Base-by-base conservation (phyloP, 2,797 vertebrate species). In the Ctenopoma kingsleyae region DNA sequence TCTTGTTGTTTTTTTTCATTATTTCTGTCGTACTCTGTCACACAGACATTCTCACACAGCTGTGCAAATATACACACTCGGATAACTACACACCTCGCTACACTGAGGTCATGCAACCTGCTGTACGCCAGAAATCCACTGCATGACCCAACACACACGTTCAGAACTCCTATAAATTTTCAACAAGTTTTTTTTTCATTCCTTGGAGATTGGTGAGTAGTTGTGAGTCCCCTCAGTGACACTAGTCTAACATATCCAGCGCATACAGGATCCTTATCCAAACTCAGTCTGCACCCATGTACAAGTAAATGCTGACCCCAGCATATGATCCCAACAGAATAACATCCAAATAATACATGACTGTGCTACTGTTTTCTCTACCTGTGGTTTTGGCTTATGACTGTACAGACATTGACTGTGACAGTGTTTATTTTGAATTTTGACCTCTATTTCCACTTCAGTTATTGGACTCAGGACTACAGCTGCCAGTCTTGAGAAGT, bases 91-190 rank as follows among this genome's bases (percentile, higher is more conserved):
- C 47, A 58, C 15, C 41, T 51, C 3, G 40, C 70, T 73, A 59
- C 61, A 0, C 12, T 56, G 57, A 73, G 81, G 75, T 76, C 71
- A 61, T 43, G 32, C 17, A 73, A 57, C 64, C 54, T 69, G 46
- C 36, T 52, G 58, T 58, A 51, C 41, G 67, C 41, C 64, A 62
- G 54, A 82, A 36, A 76, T 66, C 50, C 81, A 76, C 66, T 49
- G 60, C 61, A 25, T 49, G 71, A 86, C 87, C 82, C 10, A n/a
- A 78, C 73, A 76, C 80, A 71, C 72, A 57, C 73, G 41, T 56
- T 46, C 52, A 61, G 13, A 77, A 80, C 64, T 74, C 67, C 84
- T 70, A 92, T 93, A 78, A 70, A 93, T 93, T 85, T 90, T 91
- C 62, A 67, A 92, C 57, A 59, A 81, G 82, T 67, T 78, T 71